Evolutionary conservation across 1,140 invertebrate genomes (phyloP).

Genomic region (Lepidurus couesii): DNA sequence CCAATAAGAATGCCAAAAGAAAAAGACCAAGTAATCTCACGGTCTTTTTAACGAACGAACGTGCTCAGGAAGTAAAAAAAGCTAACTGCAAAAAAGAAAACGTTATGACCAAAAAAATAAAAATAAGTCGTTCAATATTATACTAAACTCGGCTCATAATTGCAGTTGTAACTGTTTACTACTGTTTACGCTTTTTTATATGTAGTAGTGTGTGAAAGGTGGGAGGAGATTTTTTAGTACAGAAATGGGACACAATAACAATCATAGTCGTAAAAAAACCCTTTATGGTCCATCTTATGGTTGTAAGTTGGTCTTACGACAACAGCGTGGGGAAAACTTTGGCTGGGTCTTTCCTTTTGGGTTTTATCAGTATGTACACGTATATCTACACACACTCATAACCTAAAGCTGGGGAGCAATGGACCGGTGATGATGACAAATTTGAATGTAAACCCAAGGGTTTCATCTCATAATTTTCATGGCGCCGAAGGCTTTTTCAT

Average conservation of each 20-base stretch:
- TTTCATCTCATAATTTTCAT: background rate
- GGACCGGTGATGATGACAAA: slow-evolving; percentile 12
- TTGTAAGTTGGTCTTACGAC: background rate
- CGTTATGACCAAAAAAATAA: background rate
- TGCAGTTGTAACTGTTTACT: background rate
- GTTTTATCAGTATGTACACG: too few species aligned
- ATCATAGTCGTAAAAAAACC: background rate
- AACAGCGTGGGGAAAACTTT: background rate
- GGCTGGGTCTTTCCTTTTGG: too few species aligned
- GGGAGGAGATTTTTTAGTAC: background rate
- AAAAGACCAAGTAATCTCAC: too few species aligned
- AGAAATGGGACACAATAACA: background rate
- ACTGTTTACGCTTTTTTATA: background rate
- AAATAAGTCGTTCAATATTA: background rate
- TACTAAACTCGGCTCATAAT: background rate
- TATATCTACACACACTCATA: background rate
- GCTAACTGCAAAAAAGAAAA: background rate
- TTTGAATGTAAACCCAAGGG: background rate
- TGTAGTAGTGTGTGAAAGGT: background rate
- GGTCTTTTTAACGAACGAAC: too few species aligned
- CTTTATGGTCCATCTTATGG: background rate
- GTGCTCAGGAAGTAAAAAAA: background rate
- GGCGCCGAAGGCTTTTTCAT: background rate
- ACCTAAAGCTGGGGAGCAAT: slow-evolving; percentile 8
- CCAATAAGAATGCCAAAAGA: too few species aligned